These are phyloP conservation scores for Scaptomyza tumidula DNA, from an alignment of 2,888 invertebrate species.

Conservation along the genomic window DNA sequence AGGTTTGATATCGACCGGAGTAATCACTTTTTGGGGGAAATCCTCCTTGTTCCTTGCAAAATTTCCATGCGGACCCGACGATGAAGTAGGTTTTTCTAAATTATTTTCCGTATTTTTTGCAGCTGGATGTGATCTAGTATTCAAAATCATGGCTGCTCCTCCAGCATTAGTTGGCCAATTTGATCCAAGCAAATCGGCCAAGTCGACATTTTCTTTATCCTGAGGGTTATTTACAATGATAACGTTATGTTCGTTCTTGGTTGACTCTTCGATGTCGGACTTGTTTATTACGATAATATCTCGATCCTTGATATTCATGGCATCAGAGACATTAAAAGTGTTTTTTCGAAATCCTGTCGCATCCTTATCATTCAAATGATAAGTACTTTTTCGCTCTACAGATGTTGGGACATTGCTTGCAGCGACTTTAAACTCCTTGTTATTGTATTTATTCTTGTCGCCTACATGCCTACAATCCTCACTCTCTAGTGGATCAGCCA, in stretches of 20 bases:
- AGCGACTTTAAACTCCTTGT: slow-evolving; percentile 15
- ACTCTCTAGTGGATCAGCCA: slow-evolving; percentile 15
- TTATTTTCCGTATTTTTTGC: slow-evolving; percentile 34
- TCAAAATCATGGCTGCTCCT: slow-evolving; percentile 80
- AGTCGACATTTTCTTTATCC: slow-evolving; percentile 77
- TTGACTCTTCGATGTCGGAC: slow-evolving; percentile 80
- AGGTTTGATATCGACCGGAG: slow-evolving; percentile 6
- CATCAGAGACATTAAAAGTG: slow-evolving; percentile 9
- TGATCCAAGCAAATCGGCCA: slow-evolving; percentile 80
- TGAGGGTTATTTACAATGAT: slow-evolving; percentile 76
- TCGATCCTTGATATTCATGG: slow-evolving; percentile 72
- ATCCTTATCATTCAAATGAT: slow-evolving; percentile 20
- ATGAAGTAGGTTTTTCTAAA: slow-evolving; percentile 23
- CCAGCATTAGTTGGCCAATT: slow-evolving; percentile 83
- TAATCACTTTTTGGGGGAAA: slow-evolving; percentile 14
- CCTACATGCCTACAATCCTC: slow-evolving; percentile 7
- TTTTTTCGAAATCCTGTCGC: slow-evolving; percentile 11
- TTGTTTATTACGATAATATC: slow-evolving; percentile 82
- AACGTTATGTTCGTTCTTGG: slow-evolving; percentile 74
- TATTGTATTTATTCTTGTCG: slow-evolving; percentile 13
- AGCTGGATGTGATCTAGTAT: slow-evolving; percentile 49
- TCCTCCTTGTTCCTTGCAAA: slow-evolving; percentile 35
- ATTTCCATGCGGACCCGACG: not conserved
- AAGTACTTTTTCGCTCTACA: slow-evolving; percentile 8
- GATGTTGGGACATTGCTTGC: slow-evolving; percentile 6